A percentile compares a stretch with the other conserved stretches of the same genome.
Conservation (phyloP, 1,140 invertebrate species). For the Lutraria rhynchaena region DNA sequence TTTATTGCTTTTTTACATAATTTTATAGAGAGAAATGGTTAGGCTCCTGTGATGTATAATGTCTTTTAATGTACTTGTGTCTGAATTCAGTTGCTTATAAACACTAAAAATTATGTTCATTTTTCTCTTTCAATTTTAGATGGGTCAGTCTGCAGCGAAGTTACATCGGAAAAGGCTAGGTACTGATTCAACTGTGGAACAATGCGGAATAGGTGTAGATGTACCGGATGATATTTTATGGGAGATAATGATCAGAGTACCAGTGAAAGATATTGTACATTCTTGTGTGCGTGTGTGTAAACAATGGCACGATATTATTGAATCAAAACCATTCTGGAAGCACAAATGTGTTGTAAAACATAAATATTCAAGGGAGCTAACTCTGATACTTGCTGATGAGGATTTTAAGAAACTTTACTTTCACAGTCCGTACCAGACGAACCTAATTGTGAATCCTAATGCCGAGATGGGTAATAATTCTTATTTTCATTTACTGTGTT, state of each 20-base stretch:
- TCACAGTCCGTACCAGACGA: background rate
- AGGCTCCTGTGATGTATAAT: too few relatives aligned
- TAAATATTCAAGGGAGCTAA: background rate
- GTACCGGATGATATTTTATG: slow-evolving; percentile 4
- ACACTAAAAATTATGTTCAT: too few relatives aligned
- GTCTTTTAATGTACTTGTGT: too few relatives aligned
- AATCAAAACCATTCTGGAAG: background rate
- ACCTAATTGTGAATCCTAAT: background rate
- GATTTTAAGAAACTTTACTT: slow-evolving; percentile 15
- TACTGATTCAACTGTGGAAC: too few relatives aligned
- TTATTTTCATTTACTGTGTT: too few relatives aligned
- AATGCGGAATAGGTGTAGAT: too few relatives aligned
- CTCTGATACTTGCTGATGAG: background rate
- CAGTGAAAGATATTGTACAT: background rate
- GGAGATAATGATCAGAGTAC: background rate
- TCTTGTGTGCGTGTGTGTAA: slow-evolving; percentile 1
- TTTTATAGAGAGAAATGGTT: too few relatives aligned
- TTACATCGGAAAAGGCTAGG: too few relatives aligned
- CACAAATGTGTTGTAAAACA: background rate
- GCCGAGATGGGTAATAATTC: background rate
- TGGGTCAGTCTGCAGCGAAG: too few relatives aligned
- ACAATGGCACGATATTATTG: slow-evolving; percentile 3
- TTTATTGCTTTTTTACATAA: too few relatives aligned
- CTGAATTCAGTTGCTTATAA: too few relatives aligned
- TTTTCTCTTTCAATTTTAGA: too few relatives aligned